These are phyloP conservation scores for Psittacula cyanocephala DNA, from an alignment of 2,113 vertebrate genomes.

Conservation along the genomic window DNA sequence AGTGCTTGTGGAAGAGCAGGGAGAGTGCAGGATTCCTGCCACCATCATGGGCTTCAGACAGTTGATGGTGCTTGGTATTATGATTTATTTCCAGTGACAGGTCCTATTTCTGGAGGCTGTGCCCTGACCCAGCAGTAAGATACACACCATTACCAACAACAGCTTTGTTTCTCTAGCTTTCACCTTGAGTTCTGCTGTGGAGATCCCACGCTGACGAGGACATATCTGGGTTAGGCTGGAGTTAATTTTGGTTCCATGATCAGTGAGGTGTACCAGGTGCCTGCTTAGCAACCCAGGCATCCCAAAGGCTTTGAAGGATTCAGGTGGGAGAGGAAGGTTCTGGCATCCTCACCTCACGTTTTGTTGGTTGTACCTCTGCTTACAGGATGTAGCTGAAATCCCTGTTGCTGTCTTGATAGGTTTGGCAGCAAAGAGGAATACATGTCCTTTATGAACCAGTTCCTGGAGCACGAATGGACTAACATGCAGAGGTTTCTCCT, in stretches of 20 bases:
- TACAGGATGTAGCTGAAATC: not conserved
- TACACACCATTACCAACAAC: not conserved
- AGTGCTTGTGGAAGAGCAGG: not conserved
- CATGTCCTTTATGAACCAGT: slow-evolving; percentile 99
- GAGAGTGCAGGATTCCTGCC: not conserved
- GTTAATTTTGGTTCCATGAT: not conserved
- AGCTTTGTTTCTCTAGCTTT: not conserved
- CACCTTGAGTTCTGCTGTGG: not conserved
- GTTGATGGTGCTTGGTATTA: not conserved
- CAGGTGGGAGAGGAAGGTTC: not conserved
- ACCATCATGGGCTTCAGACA: not conserved
- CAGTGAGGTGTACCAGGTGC: not conserved
- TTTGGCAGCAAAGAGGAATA: slow-evolving; percentile 98
- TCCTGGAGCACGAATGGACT: slow-evolving; percentile 95
- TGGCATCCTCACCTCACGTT: not conserved
- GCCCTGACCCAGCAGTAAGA: not conserved
- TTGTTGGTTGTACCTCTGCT: not conserved
- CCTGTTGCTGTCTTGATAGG: slow-evolving; percentile 53
- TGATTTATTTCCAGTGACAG: not conserved
- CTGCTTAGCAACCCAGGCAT: not conserved
- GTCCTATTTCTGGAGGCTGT: not conserved
- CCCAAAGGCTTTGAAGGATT: not conserved
- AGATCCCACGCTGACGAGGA: not conserved
- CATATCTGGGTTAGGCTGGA: not conserved
- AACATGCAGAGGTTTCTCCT: slow-evolving; percentile 96